phyloP scores from a whole-genome alignment of 2,113 vertebrate genomes.

The Spilogale gracilis region DNA sequence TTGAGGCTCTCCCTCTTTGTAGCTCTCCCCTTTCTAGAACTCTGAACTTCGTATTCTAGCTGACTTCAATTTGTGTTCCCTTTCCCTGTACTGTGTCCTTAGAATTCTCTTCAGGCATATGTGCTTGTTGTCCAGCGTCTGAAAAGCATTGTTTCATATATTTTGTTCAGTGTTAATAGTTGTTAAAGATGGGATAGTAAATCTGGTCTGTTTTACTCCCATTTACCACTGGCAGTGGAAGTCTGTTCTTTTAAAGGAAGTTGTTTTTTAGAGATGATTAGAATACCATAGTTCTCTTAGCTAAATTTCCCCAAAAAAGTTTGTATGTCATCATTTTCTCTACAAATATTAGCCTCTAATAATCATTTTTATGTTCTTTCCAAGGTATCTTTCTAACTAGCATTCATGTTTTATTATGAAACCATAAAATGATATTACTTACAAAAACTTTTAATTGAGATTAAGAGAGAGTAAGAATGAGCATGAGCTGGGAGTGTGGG shows the following conservation, averaged over 20 bases:
- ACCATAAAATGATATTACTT: neutral
- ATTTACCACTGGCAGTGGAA: neutral
- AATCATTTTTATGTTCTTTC: slow-evolving; percentile 9
- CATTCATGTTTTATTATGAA: slow-evolving; percentile 33
- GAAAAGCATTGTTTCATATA: neutral
- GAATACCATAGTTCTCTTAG: slow-evolving; percentile 5
- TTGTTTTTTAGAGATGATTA: neutral
- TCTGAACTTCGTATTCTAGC: neutral
- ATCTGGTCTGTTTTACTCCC: neutral
- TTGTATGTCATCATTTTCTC: neutral
- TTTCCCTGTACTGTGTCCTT: neutral
- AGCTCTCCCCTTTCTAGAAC: neutral
- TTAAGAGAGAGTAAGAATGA: neutral
- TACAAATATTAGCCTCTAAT: neutral
- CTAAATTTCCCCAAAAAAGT: neutral
- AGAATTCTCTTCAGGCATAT: neutral
- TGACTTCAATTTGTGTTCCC: neutral
- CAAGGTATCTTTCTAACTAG: neutral
- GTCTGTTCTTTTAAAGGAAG: neutral
- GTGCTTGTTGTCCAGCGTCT: neutral
- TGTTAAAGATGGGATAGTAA: neutral
- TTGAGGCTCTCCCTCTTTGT: neutral
- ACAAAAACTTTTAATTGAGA: neutral
- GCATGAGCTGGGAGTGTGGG: neutral
- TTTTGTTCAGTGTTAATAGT: neutral